Percentiles rank a stretch among this genome's conserved stretches.
Evolutionary conservation across 2,113 vertebrate genomes (phyloP).

Genomic region (Oophaga pumilio): DNA sequence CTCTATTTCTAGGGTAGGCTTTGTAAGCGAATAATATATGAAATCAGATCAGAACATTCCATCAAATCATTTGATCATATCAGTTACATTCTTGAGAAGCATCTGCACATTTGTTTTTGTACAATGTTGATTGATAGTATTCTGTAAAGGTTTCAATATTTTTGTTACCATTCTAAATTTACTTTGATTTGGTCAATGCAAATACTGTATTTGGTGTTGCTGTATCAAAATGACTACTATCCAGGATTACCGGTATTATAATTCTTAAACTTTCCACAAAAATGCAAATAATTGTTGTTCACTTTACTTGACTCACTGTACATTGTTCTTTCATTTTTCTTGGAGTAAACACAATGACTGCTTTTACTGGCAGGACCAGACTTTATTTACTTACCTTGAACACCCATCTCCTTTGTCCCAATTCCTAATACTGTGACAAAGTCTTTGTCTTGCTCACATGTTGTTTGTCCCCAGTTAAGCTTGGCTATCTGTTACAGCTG

Average conservation of each 20-base stretch:
- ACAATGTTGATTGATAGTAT: background rate
- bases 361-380: constrained; percentile 55
- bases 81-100: constrained; percentile 19
- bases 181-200: background rate
- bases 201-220: constrained; percentile 16
- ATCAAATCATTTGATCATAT: constrained; percentile 14
- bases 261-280: constrained; percentile 61
- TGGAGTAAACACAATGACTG: constrained; percentile 37
- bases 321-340: constrained; percentile 62
- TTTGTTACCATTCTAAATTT: background rate
- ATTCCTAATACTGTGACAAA: constrained; percentile 58
- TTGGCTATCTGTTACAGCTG: constrained; percentile 57
- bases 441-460: constrained; percentile 51
- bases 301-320: constrained; percentile 65
- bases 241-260: constrained; percentile 62
- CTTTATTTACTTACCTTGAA: constrained; percentile 47
- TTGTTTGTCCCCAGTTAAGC: constrained; percentile 60
- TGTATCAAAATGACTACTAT: constrained; percentile 49
- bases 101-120: background rate
- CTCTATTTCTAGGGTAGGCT: constrained; percentile 16
- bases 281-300: constrained; percentile 71
- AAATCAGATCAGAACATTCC: constrained; percentile 37
- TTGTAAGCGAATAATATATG: constrained; percentile 26
- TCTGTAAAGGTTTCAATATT: background rate
- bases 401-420: constrained; percentile 56